phyloP scores from a whole-genome alignment of 2,888 invertebrate species.

The Dasypolia templi region DNA sequence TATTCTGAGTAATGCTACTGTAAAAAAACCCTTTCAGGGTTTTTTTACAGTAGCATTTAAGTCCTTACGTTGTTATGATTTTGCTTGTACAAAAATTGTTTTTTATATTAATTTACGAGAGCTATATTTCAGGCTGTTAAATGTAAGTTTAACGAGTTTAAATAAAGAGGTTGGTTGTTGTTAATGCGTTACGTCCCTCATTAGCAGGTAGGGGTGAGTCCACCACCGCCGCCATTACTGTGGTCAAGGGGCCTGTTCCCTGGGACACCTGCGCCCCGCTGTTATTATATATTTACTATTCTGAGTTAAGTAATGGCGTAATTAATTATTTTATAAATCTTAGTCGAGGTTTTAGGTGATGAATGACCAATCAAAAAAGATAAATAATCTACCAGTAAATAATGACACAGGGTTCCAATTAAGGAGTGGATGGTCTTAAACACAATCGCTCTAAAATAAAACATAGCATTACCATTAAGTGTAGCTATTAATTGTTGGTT shows the following conservation, averaged over 20 bases:
- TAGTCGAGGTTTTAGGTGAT: not conserved
- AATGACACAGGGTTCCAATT: not conserved
- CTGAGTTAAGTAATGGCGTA: conserved; percentile 33
- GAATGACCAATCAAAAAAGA: not conserved
- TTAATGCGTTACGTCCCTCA: conserved; percentile 70
- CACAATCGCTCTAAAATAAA: not conserved
- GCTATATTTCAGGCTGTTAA: conserved; percentile 55
- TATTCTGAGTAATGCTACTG: too few species aligned
- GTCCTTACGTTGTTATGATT: conserved; percentile 50
- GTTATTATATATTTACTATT: conserved; percentile 54
- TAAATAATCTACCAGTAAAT: not conserved
- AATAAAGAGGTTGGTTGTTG: conserved; percentile 64
- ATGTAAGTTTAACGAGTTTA: conserved; percentile 68
- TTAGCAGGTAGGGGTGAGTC: conserved; percentile 67
- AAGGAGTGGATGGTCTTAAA: not conserved
- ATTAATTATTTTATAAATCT: conserved; percentile 40
- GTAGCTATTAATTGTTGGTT: not conserved
- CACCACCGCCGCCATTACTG: conserved; percentile 66
- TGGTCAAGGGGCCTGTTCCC: conserved; percentile 67
- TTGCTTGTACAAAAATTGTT: conserved; percentile 37
- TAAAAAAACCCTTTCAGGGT: too few species aligned
- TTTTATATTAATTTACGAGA: conserved; percentile 48
- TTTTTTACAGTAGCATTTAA: conserved; percentile 51
- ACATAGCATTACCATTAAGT: not conserved
- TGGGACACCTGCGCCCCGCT: conserved; percentile 68